Evolutionary conservation across 2,797 vertebrate species (phyloP), one percentile per base, ranked within the genome.

Genomic region (Carapus acus): DNA sequence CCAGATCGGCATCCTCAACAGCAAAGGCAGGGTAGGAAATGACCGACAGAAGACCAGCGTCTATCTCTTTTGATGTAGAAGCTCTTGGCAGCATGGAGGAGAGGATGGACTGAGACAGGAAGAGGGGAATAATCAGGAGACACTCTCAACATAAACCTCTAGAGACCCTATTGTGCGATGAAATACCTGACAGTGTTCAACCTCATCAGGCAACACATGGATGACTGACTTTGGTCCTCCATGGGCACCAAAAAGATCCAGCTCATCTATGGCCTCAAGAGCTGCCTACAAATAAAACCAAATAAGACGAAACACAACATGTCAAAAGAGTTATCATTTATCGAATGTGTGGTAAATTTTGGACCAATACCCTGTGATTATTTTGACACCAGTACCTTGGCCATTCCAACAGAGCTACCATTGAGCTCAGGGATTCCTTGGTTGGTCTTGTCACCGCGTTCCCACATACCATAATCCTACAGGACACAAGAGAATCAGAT

Each of bases 391-490:
- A 21, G 15, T 80, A 99, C 96, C 90, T 98, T 99, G 31, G 96
- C 96, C 87, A 98, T 94, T 77, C 96, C 96, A 18, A 99, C 91
- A 13, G 96, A 99, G 85, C 96, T 99, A 0, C 89, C 94, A 0
- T 99, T 99, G 53, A 98, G 83, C 79, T 99, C 96, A 0, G 96
- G 91, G 66, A 99, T 96, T 59, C 96, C 96, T 71, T 98, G 95
- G 73, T 99, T 99, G 29, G 94, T 99, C 80, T 99, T 99, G 82
- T 99, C 96, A 37, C 96, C 96, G 76, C 96, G 89, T 73, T 99
- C 96, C 96, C 96, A 99, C 91, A 98, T 99, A 53, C 96, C 96
- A 82, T 96, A 99, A 86, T 99, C 96, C 96, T 99, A 65, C 24
- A 64, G 17, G 15, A 18, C 42, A 7, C 23, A 17, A 48, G 17